Percentiles rank a stretch among this genome's conserved stretches.
Evolutionary conservation across 2,113 vertebrate genomes (phyloP).

Genomic region (Pygoscelis antarcticus): DNA sequence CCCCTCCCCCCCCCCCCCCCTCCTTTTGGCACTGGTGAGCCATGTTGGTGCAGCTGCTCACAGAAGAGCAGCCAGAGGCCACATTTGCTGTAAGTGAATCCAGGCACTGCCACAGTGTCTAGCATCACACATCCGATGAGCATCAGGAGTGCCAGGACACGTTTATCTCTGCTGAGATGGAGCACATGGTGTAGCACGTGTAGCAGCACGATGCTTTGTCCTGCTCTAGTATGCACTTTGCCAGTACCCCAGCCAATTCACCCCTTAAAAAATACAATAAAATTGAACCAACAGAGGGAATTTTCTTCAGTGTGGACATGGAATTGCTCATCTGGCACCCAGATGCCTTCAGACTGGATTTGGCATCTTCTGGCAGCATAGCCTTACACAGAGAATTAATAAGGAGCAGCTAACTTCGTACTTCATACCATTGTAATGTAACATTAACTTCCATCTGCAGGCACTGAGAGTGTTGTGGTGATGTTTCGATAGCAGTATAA

Average conservation of each 20-base stretch:
- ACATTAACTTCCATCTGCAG: not conserved
- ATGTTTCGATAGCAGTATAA: not conserved
- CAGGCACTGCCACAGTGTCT: rapidly evolving
- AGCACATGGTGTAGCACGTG: rapidly evolving
- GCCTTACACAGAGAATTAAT: not conserved
- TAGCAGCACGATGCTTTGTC: not conserved
- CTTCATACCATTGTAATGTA: not conserved
- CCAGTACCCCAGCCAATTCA: not conserved
- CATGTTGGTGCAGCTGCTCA: not conserved
- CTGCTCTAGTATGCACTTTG: not conserved
- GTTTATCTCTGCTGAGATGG: not conserved
- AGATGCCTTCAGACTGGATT: not conserved
- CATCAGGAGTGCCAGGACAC: not conserved
- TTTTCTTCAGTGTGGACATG: not conserved
- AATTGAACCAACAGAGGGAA: not conserved
- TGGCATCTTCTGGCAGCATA: not conserved
- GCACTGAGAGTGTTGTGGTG: not conserved
- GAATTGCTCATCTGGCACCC: not conserved
- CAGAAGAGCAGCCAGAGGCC: not conserved
- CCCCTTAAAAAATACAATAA: rapidly evolving
- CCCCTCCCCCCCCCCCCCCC: rapidly evolving
- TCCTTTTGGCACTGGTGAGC: not conserved
- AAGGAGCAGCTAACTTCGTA: not conserved
- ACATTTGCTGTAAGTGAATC: rapidly evolving
- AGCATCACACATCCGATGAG: rapidly evolving